Conservation (phyloP, 2,888 invertebrate species). For the Hyppa rectilinea region DNA sequence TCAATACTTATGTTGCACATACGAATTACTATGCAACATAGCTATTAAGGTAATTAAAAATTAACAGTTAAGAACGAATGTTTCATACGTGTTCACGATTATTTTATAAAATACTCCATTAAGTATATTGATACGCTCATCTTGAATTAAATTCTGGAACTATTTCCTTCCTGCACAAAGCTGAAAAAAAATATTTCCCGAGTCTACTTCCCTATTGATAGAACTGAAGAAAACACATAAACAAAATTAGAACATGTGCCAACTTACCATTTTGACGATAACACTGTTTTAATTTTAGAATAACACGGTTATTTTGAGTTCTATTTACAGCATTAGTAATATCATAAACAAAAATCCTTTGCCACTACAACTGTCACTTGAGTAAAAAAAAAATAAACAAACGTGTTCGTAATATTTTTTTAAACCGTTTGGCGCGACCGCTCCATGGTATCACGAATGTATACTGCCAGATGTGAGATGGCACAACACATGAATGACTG, state of each 20-base stretch:
- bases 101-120: constrained; percentile 2
- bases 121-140: not conserved
- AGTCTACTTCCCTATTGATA: constrained; percentile 15
- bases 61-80: constrained; percentile 2
- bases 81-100: not conserved
- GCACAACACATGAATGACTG: constrained; percentile 67
- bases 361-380: constrained; percentile 35
- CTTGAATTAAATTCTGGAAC: not conserved
- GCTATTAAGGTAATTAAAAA: not conserved
- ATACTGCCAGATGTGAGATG: constrained; percentile 63
- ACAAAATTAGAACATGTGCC: constrained; percentile 59
- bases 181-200: not conserved
- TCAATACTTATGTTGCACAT: not conserved
- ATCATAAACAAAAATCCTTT: constrained; percentile 34
- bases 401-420: constrained; percentile 44
- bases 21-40: not conserved
- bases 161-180: not conserved
- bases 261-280: constrained; percentile 68
- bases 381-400: constrained; percentile 38
- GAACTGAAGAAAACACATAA: constrained; percentile 43
- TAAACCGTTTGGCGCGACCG: constrained; percentile 58
- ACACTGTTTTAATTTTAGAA: constrained; percentile 46
- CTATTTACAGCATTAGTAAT: constrained; percentile 21
- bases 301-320: constrained; percentile 30
- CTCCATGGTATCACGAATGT: constrained; percentile 58